Evolutionary conservation across 1,140 invertebrate species (phyloP), one percentile per base, ranked within the genome.

Genomic region (Bombus terrestris): DNA sequence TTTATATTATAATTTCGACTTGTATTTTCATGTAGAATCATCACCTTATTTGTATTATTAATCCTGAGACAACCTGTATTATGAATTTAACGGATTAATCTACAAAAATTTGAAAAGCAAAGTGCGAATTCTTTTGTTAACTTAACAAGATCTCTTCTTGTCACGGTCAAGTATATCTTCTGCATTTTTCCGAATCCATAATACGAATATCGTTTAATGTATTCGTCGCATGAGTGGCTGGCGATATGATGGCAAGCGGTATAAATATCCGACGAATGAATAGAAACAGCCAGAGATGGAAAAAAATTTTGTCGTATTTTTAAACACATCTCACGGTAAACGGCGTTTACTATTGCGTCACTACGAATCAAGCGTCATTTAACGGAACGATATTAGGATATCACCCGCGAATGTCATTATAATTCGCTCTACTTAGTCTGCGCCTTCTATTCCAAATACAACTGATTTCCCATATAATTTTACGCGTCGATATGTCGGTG

Each of bases 141-240:
- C 8, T 68, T 18, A 12, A 37, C 0, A 9, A 35, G 32, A 84
- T 84, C 73, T 77, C 37, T 37, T 53, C 22, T 18, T 47, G 18
- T 22, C 25, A 39, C 18, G 47, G 18, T 53, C 74, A 59, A 32
- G 53, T 43, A 78, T 84, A 74, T 22, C n/a, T 32, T 35, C 77
- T 43, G 53, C 59, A 77, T 69, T 86, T 86, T 90, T 22, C 66
- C 77, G 78, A 90, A 91, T 90, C 85, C 74, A 88, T 89, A 87
- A 83, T 66, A 77, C 87, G 85, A 90, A 91, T 86, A 86, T 85
- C 85, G 85, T 43, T 75, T 89, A 88, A 91, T 90, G 57, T 75
- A 86, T 75, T 78, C 69, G 39, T 86, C 9, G 81, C 64, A 83
- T 66, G 85, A 43, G 59, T 79, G 80, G 37, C 32, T 89, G 82